These are phyloP conservation scores for Paedocypris micromegethes DNA, from an alignment of 2,797 vertebrate genomes.

Conservation along the genomic window DNA sequence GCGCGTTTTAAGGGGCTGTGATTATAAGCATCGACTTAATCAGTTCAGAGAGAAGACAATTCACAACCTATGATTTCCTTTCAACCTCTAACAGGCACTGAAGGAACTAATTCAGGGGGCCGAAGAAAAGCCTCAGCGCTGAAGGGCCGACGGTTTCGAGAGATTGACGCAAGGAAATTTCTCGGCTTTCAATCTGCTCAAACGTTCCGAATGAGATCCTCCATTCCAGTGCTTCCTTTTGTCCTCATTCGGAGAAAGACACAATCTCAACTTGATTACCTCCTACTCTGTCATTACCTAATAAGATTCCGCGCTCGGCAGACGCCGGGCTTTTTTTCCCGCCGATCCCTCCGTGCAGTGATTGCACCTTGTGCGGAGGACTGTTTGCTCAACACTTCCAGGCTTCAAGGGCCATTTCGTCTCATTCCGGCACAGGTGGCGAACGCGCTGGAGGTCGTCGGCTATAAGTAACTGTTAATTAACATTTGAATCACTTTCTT, in stretches of 20 bases:
- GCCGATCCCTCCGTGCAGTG: slow-evolving; percentile 49
- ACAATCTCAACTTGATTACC: slow-evolving; percentile 62
- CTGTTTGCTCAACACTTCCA: slow-evolving; percentile 59
- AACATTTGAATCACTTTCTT: slow-evolving; percentile 60
- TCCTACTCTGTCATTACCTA: slow-evolving; percentile 61
- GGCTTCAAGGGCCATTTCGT: slow-evolving; percentile 57
- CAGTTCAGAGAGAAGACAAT: slow-evolving; percentile 57
- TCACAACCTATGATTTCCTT: slow-evolving; percentile 58
- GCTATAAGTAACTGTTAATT: slow-evolving; percentile 61
- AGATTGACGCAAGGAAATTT: slow-evolving; percentile 39
- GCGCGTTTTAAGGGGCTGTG: slow-evolving; percentile 56
- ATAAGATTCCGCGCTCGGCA: slow-evolving; percentile 56
- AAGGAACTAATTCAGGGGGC: slow-evolving; percentile 54
- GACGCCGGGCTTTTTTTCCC: slow-evolving; percentile 42
- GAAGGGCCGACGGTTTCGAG: slow-evolving; percentile 38
- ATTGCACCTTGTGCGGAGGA: slow-evolving; percentile 62
- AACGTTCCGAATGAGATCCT: slow-evolving; percentile 50
- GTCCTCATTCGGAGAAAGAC: slow-evolving; percentile 56
- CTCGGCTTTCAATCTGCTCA: slow-evolving; percentile 45
- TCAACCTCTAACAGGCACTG: slow-evolving; percentile 53
- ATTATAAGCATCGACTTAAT: slow-evolving; percentile 58
- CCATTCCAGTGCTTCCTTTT: slow-evolving; percentile 55
- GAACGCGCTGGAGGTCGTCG: slow-evolving; percentile 54
- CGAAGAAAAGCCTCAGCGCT: slow-evolving; percentile 48
- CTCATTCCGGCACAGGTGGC: slow-evolving; percentile 60